Base-by-base conservation (phyloP, 2,888 invertebrate species). In the Eupeodes latifasciatus region DNA sequence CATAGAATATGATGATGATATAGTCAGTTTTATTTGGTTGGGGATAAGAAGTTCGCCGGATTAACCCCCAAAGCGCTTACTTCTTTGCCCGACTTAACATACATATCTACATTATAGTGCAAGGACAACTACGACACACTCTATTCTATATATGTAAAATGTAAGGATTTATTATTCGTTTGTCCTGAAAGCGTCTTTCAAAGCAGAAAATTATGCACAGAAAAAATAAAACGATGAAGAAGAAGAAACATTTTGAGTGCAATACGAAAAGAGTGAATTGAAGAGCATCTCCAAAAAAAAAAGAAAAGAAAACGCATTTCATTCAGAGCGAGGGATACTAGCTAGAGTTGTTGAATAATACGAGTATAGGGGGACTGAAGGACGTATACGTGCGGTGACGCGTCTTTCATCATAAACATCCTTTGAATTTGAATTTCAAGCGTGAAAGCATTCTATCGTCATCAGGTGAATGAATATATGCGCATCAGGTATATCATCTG, bases 351-450 rank as follows among this genome's bases (percentile, higher is more conserved):
- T 11, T 66, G 84, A 51, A 75, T 69, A 27, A 27, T 27, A 27
- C 27, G 40, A 40, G 40, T 40, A 9, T 57, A 61, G 11, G 36
- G 49, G 64, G 66, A 59, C 40, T 6, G 40, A 40, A 7, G 40
- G 6, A 40, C 9, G 40, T 44, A 69, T 69, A 81, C 64, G 57
- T 53, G 53, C 10, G 49, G 27, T 34, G 72, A 72, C 59, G 72
- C 40, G 59, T 67, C 44, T 72, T 57, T 57, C 72, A 72, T 59
- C 51, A 51, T 47, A 57, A 59, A 69, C 62, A 75, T 79, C 67
- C 59, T 79, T 83, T 51, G 62, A 62, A 79, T 83, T 83, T 86
- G 47, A 75, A 75, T 83, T 86, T 75, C 69, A 79, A 86, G 69
- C 69, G 57, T 79, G 59, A 86, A 79, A 79, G 71, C 51, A 83